phyloP scores from a whole-genome alignment of 2,113 vertebrate genomes.

The Mormoops blainvillei region DNA sequence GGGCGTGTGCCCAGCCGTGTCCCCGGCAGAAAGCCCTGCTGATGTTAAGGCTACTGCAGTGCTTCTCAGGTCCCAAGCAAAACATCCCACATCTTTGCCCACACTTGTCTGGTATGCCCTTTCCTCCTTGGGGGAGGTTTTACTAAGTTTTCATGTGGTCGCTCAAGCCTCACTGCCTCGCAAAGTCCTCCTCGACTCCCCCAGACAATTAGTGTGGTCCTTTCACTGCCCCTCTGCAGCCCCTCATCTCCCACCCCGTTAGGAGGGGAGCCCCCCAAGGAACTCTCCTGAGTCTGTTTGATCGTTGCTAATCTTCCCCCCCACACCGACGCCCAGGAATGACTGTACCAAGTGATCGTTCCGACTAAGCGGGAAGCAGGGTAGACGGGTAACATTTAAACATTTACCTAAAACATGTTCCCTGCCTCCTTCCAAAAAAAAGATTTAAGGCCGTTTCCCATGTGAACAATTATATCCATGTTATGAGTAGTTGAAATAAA shows the following conservation, averaged over 20 bases:
- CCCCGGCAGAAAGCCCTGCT: neutral
- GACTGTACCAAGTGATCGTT: neutral
- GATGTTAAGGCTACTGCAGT: fast-evolving
- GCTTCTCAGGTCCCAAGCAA: neutral
- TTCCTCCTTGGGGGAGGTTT: neutral
- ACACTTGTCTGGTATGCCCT: neutral
- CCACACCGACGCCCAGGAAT: fast-evolving
- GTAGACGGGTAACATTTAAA: neutral
- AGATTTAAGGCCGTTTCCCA: neutral
- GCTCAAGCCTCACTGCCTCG: neutral
- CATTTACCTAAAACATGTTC: neutral
- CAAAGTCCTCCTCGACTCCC: neutral
- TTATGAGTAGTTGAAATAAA: constrained; percentile 56
- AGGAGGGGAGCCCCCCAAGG: neutral
- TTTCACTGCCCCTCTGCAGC: neutral
- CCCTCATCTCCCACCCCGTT: neutral
- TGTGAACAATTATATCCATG: constrained; percentile 9
- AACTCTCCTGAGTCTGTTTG: neutral
- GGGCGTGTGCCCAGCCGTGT: neutral
- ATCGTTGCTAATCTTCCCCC: neutral
- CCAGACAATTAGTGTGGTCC: neutral
- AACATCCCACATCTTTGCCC: neutral
- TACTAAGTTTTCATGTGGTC: neutral
- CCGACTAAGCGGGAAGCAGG: neutral
- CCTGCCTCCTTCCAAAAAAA: constrained; percentile 21